Evolutionary conservation across 30 jellyfish, hydroid and myxozoan species (phyloP).

Genomic region (Hydra vulgaris): DNA sequence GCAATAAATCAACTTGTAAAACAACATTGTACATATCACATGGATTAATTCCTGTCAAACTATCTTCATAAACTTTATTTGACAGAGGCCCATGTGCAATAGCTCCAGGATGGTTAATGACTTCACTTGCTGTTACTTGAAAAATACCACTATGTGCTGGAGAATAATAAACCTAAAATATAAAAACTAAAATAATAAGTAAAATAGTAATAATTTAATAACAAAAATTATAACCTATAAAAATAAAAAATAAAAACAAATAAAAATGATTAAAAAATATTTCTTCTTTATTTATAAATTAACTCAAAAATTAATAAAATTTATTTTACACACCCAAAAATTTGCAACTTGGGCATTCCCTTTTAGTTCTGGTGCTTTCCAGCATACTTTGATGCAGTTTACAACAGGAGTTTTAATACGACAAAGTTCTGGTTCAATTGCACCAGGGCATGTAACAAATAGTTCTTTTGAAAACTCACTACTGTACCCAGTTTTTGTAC

Average conservation of each 20-base stretch:
- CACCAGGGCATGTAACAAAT: slow-evolving; percentile 40
- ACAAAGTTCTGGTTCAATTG: slow-evolving; percentile 16
- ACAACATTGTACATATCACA: slow-evolving; percentile 36
- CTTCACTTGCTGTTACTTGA: slow-evolving; percentile 19
- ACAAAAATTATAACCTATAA: no score
- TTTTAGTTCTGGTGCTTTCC: slow-evolving; percentile 34
- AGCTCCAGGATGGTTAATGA: slow-evolving; percentile 25
- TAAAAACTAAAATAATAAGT: not conserved
- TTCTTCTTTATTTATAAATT: not conserved
- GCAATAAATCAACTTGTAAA: slow-evolving; percentile 28
- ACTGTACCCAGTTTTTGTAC: slow-evolving; percentile 39
- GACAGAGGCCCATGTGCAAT: slow-evolving; percentile 36
- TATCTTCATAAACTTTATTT: slow-evolving; percentile 16
- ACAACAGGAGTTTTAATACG: slow-evolving; percentile 35
- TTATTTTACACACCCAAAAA: slow-evolving; percentile 16
- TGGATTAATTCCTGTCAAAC: slow-evolving; percentile 27
- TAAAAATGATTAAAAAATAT: not conserved
- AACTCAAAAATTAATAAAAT: no score
- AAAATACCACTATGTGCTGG: slow-evolving; percentile 24
- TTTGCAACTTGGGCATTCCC: slow-evolving; percentile 34
- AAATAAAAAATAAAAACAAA: no score
- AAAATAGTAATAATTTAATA: no score
- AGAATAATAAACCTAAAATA: slow-evolving; percentile 21
- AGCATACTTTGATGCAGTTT: slow-evolving; percentile 34
- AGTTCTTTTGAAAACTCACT: slow-evolving; percentile 27